Base-by-base conservation (phyloP, 35 echinoderm and acorn worm species). In the Lytechinus variegatus region DNA sequence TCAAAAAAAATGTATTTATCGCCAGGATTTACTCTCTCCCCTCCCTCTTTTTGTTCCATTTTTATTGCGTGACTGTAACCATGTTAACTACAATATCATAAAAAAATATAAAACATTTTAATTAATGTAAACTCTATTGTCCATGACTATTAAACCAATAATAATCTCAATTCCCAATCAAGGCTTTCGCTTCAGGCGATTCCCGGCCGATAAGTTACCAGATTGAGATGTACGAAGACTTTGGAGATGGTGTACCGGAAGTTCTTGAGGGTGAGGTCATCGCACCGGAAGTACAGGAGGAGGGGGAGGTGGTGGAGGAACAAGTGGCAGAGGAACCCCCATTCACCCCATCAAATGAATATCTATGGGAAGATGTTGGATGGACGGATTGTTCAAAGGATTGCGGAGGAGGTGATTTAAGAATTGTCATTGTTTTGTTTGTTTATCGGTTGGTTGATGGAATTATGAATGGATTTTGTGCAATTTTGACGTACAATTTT, bases 331-430 rank as follows among this genome's bases (percentile, higher is more conserved):
- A 44, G 24, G 16, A 44, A 19, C 28, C 28, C 10, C 29, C 88
- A 90, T 33, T 33, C 33, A 10, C 28, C 88, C 88, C 88, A 54
- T 79, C 66, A 6, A 79, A 14, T 79, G 88, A 90, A 54, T 90
- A 90, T 33, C 16, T 54, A 8, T 90, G 88, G 88, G 88, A 90
- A 52, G 88, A 90, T 10, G 9, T 33, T 9, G 88, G 88, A 13
- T 90, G 88, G 88, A 90, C 88, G 13, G 88, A 90, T 54, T 90
- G 88, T 90, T 51, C 28, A 6, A 90, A 16, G 88, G 88, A 90
- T 52, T 90, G 88, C n/a, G 88, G 88, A 52, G 88, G 88, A 44
- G 88, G 88, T 90, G 9, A 58, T 58, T 58, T 58, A 58, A 11
- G 4, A 44, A 10, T 90, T 21, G 9, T 19, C 4, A 27, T 9